Evolutionary conservation across 1,140 invertebrate genomes (phyloP).

Genomic region (Achroia grisella): DNA sequence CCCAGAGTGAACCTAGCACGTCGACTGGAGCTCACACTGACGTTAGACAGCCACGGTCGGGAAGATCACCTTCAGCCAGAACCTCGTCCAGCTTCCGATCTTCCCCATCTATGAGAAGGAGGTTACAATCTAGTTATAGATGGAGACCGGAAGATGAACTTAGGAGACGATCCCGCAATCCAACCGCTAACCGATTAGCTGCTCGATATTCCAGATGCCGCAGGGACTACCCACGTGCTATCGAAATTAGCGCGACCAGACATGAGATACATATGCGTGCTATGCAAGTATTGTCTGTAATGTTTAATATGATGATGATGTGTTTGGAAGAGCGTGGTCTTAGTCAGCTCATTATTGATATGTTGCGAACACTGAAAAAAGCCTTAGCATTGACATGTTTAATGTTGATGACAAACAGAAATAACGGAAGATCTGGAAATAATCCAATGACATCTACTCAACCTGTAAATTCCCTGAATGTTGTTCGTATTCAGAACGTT

Average conservation of each 20-base stretch:
- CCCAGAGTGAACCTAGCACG: slow-evolving; percentile 11
- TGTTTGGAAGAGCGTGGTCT: slow-evolving; percentile 62
- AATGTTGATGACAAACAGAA: slow-evolving; percentile 60
- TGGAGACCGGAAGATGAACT: slow-evolving; percentile 51
- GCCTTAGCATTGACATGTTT: slow-evolving; percentile 64
- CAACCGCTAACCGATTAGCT: slow-evolving; percentile 32
- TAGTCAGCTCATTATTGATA: slow-evolving; percentile 62
- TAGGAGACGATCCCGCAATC: slow-evolving; percentile 35
- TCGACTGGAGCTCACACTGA: slow-evolving; percentile 23
- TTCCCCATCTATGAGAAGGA: slow-evolving; percentile 37
- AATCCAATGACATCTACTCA: slow-evolving; percentile 24
- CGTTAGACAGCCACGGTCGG: slow-evolving; percentile 16
- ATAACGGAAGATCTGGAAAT: slow-evolving; percentile 23
- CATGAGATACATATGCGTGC: slow-evolving; percentile 66
- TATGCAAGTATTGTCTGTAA: slow-evolving; percentile 63
- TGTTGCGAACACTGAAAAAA: slow-evolving; percentile 63
- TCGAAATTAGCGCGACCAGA: slow-evolving; percentile 58
- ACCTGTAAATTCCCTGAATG: slow-evolving; percentile 37
- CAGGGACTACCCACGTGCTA: slow-evolving; percentile 41
- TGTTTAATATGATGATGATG: slow-evolving; percentile 73
- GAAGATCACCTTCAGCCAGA: slow-evolving; percentile 26
- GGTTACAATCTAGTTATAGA: slow-evolving; percentile 37
- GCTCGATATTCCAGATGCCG: slow-evolving; percentile 38
- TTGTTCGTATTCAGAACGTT: slow-evolving; percentile 49
- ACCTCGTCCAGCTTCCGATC: slow-evolving; percentile 25